A percentile compares a stretch with the other conserved stretches of the same genome.
phyloP scores from a whole-genome alignment of 2,113 vertebrate genomes.

The Atherinomorus stipes region DNA sequence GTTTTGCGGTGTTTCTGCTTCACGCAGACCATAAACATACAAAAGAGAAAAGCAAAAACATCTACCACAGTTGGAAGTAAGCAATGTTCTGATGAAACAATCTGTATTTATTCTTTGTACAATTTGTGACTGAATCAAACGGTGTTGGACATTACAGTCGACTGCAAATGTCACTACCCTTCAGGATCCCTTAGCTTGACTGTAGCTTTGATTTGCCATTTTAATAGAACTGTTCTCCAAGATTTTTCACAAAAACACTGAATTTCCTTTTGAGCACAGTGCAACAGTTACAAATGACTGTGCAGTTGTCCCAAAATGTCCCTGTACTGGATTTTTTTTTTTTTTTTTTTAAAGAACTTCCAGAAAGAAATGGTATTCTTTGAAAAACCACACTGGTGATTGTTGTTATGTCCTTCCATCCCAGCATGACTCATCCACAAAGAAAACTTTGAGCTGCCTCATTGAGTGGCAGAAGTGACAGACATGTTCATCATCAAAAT shows the following conservation, averaged over 20 bases:
- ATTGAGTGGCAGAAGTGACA: constrained; percentile 22
- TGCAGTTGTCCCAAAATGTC: constrained; percentile 33
- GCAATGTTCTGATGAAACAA: neutral
- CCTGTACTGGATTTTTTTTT: too few species aligned
- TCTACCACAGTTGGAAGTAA: neutral
- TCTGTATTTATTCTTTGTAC: neutral
- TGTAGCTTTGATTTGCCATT: neutral
- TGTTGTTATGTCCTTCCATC: constrained; percentile 38
- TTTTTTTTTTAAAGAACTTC: neutral
- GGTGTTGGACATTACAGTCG: too few species aligned
- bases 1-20: neutral
- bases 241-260: constrained; percentile 32
- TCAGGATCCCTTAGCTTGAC: neutral
- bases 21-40: neutral
- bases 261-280: constrained; percentile 27
- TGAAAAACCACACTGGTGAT: constrained; percentile 19
- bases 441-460: neutral
- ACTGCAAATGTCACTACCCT: neutral
- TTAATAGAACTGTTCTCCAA: constrained; percentile 47
- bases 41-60: neutral
- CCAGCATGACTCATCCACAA: constrained; percentile 6
- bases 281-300: constrained; percentile 43
- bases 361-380: constrained; percentile 27
- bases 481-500: constrained; percentile 47
- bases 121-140: too few species aligned